Evolutionary conservation across 2,113 vertebrate genomes (phyloP), one percentile per base, ranked within the genome.

Genomic region (Tursiops truncatus): DNA sequence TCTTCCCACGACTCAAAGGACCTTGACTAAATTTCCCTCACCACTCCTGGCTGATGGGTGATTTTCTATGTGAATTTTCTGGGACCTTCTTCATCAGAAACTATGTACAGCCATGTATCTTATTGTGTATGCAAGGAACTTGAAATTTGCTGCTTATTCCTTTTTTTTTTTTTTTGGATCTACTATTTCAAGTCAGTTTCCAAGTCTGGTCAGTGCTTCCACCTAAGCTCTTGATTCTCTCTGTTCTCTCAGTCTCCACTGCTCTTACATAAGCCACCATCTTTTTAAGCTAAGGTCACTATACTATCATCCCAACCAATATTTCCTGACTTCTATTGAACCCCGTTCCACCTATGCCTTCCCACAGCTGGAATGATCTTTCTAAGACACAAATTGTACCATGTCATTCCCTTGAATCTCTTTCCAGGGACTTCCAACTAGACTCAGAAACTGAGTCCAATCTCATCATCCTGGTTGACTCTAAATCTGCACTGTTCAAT

Each of bases 1-100:
- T 92, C 92, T 97, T 84, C 56, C 83, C 58, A 17, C 87, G 83
- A 93, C 90, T 95, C 92, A 76, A 68, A 81, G 31, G 62, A 87
- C 25, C 41, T 82, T 63, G 38, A 41, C 92, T 82, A 71, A 92
- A 3, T 79, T 89, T 62, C 36, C 13, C 18, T 38, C 31, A 85
- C 47, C 33, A 44, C 33, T 26, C 3, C 41, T 47, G 36, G 6
- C 28, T 83, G 82, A 68, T 0, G 7, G 7, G 36, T 60, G 31
- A 58, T 60, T 83, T 96, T 93, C 47, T 86, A 70, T 20, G 36
- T 89, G 62, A 62, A 81, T 86, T 74, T 82, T 0, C 56, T 97
- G 38, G 67, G 41, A 38, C 26, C 12, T 85, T 85, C 50, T 77
- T 82, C 47, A 67, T 80, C 26, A 87, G 73, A 77, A 89, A 79